Base-by-base conservation (phyloP, 1,140 invertebrate species). In the Trachymyrmex septentrionalis region DNA sequence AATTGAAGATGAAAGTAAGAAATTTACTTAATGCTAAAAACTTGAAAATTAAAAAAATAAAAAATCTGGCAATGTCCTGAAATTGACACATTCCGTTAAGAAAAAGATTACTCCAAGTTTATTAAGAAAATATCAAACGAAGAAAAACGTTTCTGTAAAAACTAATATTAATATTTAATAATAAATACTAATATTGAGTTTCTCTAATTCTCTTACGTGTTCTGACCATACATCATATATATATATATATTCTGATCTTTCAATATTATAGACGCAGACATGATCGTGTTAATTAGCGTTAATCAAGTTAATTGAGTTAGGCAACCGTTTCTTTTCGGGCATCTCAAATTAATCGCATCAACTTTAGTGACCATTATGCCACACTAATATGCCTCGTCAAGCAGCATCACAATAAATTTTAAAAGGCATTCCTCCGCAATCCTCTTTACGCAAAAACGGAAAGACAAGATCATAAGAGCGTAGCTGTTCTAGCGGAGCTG, bases 381-480 rank as follows among this genome's bases (percentile, higher is more conserved):
- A 24, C 21, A 21, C 27, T 67, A 80, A 80, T 80, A 24, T 50
- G 19, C 44, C 24, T 48, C 53, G 80, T 48, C 67, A 27, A 44
- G 12, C 9, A n/a, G n/a, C 24, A 6, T 27, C 34, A 34, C 63
- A 1, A 71, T 81, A 81, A 71, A 71, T 44, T 81, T 38, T 24
- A 7, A 81, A 14, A 38, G 16, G 44, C 63, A 69, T 81, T 81
- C 21, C 77, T 38, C n/a, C 48, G 38, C 75, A 3, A 53, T 53
- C 3, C 48, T 80, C 64, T 80, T 57, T 61, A 48, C 7, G 80
- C 67, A 24, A 38, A 61, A 84, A 84, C 21, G 77, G 59, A 81
- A 24, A 64, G 30, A 71, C 78, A 55, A 73, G 53, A 72, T 84
- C 55, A 82, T 38, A 66, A 82, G 64, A 57, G 66, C 50, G 50